These are phyloP conservation scores for Cryptoblepharus egeriae DNA, from an alignment of 2,797 vertebrate species.

Conservation along the genomic window DNA sequence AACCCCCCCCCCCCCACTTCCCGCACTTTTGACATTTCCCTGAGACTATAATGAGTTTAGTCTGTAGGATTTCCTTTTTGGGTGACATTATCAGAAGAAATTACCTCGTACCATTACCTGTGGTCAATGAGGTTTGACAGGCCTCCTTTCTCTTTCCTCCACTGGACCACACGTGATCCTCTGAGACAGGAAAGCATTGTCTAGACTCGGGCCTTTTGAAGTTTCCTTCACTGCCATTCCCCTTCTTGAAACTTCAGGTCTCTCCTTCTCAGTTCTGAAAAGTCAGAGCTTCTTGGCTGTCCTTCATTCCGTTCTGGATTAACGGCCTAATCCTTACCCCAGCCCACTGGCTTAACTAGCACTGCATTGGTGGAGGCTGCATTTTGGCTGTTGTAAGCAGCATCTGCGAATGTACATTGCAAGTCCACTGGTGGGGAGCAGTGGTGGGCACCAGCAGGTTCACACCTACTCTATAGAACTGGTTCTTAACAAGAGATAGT, in stretches of 20 bases:
- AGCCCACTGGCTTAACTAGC: no score
- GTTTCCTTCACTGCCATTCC: conserved; percentile 68
- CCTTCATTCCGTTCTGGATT: no score
- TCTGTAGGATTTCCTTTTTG: conserved; percentile 85
- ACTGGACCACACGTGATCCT: conserved; percentile 43
- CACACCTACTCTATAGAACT: no score
- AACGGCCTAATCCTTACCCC: no score
- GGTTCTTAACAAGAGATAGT: no score
- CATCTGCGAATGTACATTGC: no score
- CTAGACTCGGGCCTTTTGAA: conserved; percentile 79
- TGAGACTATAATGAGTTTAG: conserved; percentile 84
- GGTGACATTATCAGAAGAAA: conserved; percentile 84
- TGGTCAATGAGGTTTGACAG: conserved; percentile 80
- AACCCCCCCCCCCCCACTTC: conserved; percentile 23
- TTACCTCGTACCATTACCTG: conserved; percentile 76
- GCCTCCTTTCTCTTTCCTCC: conserved; percentile 62
- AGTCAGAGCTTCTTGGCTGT: background rate
- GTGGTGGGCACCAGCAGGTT: no score
- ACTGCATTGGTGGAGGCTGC: no score
- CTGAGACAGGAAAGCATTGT: conserved; percentile 78
- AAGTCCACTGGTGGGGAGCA: no score
- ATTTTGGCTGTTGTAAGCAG: no score
- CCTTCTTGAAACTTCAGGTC: conserved; percentile 35
- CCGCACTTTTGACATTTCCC: conserved; percentile 61
- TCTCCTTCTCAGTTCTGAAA: background rate